These are phyloP conservation scores for Empis livida DNA, from an alignment of 2,888 invertebrate genomes.

Conservation along the genomic window DNA sequence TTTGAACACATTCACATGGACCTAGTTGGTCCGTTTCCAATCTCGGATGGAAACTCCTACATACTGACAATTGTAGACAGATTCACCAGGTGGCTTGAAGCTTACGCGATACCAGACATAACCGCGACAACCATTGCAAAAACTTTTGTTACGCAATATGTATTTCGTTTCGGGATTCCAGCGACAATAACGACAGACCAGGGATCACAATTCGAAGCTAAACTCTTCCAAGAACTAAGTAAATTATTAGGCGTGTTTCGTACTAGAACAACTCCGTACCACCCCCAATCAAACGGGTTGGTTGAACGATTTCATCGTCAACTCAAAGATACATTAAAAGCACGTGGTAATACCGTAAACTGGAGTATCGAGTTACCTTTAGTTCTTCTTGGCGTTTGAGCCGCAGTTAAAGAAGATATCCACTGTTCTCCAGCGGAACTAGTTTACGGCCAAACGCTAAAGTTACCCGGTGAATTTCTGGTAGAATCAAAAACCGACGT, in stretches of 20 bases:
- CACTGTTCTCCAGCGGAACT: conserved; percentile 6
- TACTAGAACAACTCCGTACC: conserved; percentile 3
- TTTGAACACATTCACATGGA: conserved; percentile 26
- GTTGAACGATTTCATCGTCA: conserved; percentile 7
- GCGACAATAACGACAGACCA: conserved; percentile 11
- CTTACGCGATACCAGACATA: conserved; percentile 14
- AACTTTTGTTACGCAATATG: conserved; percentile 6
- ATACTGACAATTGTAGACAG: conserved; percentile 20
- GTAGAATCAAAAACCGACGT: too few relatives aligned
- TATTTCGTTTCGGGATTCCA: conserved; percentile 10
- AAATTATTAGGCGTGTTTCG: background rate
- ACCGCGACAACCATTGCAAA: conserved; percentile 10
- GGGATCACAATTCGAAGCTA: conserved; percentile 8
- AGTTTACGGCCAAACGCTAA: background rate
- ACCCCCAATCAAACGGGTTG: conserved; percentile 5
- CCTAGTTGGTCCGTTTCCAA: conserved; percentile 23
- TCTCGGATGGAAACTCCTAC: conserved; percentile 14
- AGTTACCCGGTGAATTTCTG: background rate
- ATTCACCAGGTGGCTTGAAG: conserved; percentile 15
- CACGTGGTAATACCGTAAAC: background rate
- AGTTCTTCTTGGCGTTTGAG: conserved; percentile 7
- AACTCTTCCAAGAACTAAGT: conserved; percentile 1
- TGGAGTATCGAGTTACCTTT: conserved; percentile 7
- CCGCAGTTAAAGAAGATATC: conserved; percentile 6
- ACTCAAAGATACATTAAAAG: conserved; percentile 3